These are phyloP conservation scores for Limonius californicus DNA, from an alignment of 1,140 invertebrate genomes.

Conservation along the genomic window DNA sequence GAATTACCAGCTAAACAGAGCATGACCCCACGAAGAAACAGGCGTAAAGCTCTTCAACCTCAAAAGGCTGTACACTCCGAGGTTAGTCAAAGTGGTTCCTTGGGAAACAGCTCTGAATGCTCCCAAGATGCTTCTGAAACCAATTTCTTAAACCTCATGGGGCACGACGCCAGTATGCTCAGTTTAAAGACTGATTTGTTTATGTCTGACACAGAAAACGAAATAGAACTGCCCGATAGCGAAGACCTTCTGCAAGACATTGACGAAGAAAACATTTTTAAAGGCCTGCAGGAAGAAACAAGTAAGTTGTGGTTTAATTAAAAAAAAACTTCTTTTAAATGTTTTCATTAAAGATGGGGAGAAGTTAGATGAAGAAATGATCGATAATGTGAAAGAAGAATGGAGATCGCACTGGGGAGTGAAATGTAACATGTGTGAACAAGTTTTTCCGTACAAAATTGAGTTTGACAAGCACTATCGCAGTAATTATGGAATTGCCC, in stretches of 20 bases:
- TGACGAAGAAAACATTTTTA: slow-evolving; percentile 38
- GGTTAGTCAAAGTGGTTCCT: slow-evolving; percentile 22
- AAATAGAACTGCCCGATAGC: slow-evolving; percentile 24
- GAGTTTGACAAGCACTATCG: slow-evolving; percentile 44
- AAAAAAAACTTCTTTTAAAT: too few relatives aligned
- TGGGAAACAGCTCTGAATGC: slow-evolving; percentile 20
- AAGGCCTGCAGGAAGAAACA: slow-evolving; percentile 37
- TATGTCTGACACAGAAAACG: slow-evolving; percentile 20
- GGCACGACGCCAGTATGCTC: neutral
- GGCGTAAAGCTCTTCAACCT: slow-evolving; percentile 21
- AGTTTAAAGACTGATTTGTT: slow-evolving; percentile 17
- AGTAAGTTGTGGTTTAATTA: slow-evolving; percentile 23
- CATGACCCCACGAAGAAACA: slow-evolving; percentile 17
- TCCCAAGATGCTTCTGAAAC: slow-evolving; percentile 16
- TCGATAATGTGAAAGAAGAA: slow-evolving; percentile 41
- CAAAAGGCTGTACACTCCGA: slow-evolving; percentile 23
- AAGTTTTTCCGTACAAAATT: slow-evolving; percentile 30
- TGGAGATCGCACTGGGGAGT: slow-evolving; percentile 43
- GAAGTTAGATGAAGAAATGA: slow-evolving; percentile 36
- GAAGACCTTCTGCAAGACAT: slow-evolving; percentile 34
- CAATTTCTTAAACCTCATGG: slow-evolving; percentile 15
- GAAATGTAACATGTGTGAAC: slow-evolving; percentile 43
- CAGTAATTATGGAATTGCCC: slow-evolving; percentile 35
- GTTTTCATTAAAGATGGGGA: slow-evolving; percentile 30
- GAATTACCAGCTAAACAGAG: slow-evolving; percentile 3